phyloP scores from a whole-genome alignment of 2,888 invertebrate genomes.

The Globia sparganii region DNA sequence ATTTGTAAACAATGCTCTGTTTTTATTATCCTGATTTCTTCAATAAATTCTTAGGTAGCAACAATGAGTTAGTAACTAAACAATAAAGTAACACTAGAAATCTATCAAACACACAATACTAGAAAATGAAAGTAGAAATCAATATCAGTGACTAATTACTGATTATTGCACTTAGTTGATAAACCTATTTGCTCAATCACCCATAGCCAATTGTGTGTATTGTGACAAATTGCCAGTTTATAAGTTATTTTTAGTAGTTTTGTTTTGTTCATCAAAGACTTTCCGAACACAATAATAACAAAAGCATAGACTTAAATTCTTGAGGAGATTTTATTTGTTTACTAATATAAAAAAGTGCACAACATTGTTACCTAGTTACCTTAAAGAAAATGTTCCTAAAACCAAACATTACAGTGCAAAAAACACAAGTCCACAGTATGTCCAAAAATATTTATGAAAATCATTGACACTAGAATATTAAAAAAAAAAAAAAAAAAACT shows the following conservation, averaged over 20 bases:
- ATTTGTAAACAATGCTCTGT: neutral
- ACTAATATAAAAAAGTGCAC: neutral
- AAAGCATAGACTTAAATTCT: neutral
- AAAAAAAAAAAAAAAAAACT: slow-evolving; percentile 22
- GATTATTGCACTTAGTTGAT: slow-evolving; percentile 37
- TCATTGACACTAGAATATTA: slow-evolving; percentile 67
- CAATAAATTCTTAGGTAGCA: neutral
- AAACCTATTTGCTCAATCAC: slow-evolving; percentile 32
- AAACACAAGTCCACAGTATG: slow-evolving; percentile 55
- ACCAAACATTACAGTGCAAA: slow-evolving; percentile 78
- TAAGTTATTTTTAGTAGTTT: slow-evolving; percentile 1
- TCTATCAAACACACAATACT: slow-evolving; percentile 8
- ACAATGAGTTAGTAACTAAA: slow-evolving; percentile 4
- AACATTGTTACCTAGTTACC: slow-evolving; percentile 69
- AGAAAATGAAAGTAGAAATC: slow-evolving; percentile 28
- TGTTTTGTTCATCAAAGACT: neutral
- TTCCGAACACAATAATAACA: neutral
- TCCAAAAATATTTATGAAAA: slow-evolving; percentile 68
- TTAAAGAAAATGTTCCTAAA: slow-evolving; percentile 80
- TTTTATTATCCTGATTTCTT: neutral
- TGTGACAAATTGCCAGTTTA: slow-evolving; percentile 24
- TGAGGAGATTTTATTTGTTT: neutral
- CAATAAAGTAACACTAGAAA: neutral
- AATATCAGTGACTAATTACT: slow-evolving; percentile 43
- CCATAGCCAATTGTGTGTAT: slow-evolving; percentile 22